Evolutionary conservation across 2,888 invertebrate species (phyloP).

Genomic region (Ecdyonurus torrentis): DNA sequence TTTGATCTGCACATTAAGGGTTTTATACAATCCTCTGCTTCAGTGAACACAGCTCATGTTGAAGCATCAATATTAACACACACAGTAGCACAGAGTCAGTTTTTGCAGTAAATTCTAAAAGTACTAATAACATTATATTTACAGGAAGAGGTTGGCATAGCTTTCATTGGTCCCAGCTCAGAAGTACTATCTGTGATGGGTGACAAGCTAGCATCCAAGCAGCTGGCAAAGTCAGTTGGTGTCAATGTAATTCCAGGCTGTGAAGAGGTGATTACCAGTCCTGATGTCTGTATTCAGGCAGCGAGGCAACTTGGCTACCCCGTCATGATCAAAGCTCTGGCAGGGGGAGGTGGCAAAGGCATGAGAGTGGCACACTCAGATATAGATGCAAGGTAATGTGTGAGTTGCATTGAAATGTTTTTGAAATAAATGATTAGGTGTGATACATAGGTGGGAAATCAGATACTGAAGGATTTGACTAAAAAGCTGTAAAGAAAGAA

Average conservation of each 20-base stretch:
- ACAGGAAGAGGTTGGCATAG: constrained; percentile 33
- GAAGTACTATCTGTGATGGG: constrained; percentile 44
- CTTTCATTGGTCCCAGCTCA: constrained; percentile 42
- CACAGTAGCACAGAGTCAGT: too few relatives aligned
- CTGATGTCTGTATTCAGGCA: constrained; percentile 38
- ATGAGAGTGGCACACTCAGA: constrained; percentile 49
- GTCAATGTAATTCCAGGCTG: constrained; percentile 43
- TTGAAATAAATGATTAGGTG: neutral
- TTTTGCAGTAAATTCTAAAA: too few relatives aligned
- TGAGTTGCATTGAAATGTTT: too few relatives aligned
- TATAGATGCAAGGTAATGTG: constrained; percentile 32
- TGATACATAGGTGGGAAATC: constrained; percentile 4
- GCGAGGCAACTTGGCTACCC: constrained; percentile 44
- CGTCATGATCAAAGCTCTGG: constrained; percentile 54
- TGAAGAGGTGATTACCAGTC: constrained; percentile 30
- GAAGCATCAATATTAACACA: too few relatives aligned
- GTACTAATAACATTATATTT: too few relatives aligned
- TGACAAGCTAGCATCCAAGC: constrained; percentile 48
- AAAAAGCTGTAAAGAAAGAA: too few relatives aligned
- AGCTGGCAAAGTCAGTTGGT: constrained; percentile 38
- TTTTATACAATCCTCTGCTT: too few relatives aligned
- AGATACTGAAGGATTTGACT: too few relatives aligned
- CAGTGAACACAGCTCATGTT: too few relatives aligned
- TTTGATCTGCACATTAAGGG: too few relatives aligned
- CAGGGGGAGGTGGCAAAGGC: constrained; percentile 52